Percentiles rank a stretch among this genome's conserved stretches.
Evolutionary conservation across 2,888 invertebrate genomes (phyloP).

Genomic region (Chloroclysta siterata): DNA sequence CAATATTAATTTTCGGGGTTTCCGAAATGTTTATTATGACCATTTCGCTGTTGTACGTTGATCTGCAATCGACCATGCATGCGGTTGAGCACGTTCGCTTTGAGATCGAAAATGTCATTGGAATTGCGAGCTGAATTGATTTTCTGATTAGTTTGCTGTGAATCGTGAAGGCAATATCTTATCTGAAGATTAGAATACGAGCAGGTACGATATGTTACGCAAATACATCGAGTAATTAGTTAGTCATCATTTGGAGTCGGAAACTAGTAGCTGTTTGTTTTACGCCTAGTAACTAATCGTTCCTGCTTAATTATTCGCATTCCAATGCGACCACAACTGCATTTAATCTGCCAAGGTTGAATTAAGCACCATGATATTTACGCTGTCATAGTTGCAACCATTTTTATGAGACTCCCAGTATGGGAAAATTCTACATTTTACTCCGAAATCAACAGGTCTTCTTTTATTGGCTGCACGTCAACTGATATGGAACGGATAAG

Average conservation of each 20-base stretch:
- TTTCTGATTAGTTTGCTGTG: slow-evolving; percentile 23
- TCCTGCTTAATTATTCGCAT: slow-evolving; percentile 41
- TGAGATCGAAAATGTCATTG: slow-evolving; percentile 22
- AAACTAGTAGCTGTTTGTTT: slow-evolving; percentile 20
- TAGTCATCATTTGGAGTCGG: not conserved
- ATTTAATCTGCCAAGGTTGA: slow-evolving; percentile 51
- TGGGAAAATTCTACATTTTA: slow-evolving; percentile 18
- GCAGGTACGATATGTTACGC: not conserved
- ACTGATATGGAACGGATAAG: slow-evolving; percentile 32
- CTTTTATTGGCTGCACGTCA: slow-evolving; percentile 36
- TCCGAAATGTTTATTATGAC: not conserved
- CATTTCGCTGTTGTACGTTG: not conserved
- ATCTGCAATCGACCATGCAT: slow-evolving; percentile 8
- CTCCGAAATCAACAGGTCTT: slow-evolving; percentile 40
- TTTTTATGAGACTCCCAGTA: slow-evolving; percentile 32
- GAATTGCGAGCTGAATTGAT: slow-evolving; percentile 16
- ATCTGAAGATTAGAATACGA: slow-evolving; percentile 3
- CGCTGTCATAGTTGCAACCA: slow-evolving; percentile 19
- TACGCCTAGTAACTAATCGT: slow-evolving; percentile 1
- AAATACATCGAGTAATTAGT: not conserved
- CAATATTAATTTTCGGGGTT: not conserved
- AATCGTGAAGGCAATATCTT: not conserved
- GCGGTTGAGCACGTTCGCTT: slow-evolving; percentile 24
- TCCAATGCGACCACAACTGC: slow-evolving; percentile 50
- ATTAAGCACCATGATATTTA: slow-evolving; percentile 23